Evolutionary conservation across 1,140 invertebrate genomes (phyloP), one percentile per base, ranked within the genome.

Genomic region (Lordiphosa mommai): DNA sequence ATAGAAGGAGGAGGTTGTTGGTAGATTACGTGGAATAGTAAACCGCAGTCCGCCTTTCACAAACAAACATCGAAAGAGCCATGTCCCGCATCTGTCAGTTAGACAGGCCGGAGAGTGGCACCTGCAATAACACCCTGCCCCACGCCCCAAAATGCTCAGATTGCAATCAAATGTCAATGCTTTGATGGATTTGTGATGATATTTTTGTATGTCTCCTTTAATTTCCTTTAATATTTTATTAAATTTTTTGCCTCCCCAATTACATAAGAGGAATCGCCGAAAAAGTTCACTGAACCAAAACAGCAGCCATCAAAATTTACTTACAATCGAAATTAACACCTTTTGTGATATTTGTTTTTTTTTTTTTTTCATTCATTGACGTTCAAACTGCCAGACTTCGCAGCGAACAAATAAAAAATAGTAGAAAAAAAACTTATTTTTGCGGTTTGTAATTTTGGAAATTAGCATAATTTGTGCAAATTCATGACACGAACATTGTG

Each of bases 381-480:
- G 10, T 41, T 38, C 50, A 55, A 64, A 49, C 43, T 20, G 67
- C 40, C 44, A 50, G 41, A 14, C 51, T 49, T 2, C 48, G 47
- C 12, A 43, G 29, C 17, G 27, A 30, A 44, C 50, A 56, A 48
- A 49, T 56, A 67, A 48, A 50, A 52, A 29, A 38, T 53, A 43
- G 55, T 9, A 12, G 38, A 38, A 17, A 32, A 41, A 58, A 63
- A 84, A 63, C 60, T 58, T 55, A 84, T 69, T 82, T 40, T 84
- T 85, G 79, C 41, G 67, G 72, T 60, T 84, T 82, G 77, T 77
- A 82, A 82, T 82, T 84, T 82, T 37, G 56, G 57, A 61, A 82
- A 82, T 84, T 82, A 84, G 79, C 77, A 82, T 82, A 82, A 82
- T 82, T 82, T 82, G 77, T 82, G 77, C 77, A 84, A 77, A 82